Conservation (phyloP, 2,797 vertebrate species). For the Knipowitschia caucasica region DNA sequence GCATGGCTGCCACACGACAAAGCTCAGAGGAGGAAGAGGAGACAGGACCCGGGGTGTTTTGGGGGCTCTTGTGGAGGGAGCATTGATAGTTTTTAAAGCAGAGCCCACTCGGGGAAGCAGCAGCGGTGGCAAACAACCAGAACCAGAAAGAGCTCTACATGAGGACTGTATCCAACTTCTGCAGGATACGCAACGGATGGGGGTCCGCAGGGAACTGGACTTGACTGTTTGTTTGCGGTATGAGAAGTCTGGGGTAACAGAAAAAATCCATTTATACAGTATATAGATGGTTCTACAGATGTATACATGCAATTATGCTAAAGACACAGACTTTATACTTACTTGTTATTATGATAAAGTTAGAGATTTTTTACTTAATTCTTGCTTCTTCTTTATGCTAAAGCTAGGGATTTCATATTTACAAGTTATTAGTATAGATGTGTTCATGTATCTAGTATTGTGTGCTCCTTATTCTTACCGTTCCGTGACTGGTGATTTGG, state of each 20-base stretch:
- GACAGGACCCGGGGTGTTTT: slow-evolving; percentile 46
- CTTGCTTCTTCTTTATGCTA: too few species aligned
- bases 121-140: slow-evolving; percentile 40
- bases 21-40: slow-evolving; percentile 40
- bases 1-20: slow-evolving; percentile 50
- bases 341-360: too few species aligned
- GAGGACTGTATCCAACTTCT: slow-evolving; percentile 53
- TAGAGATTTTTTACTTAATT: too few species aligned
- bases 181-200: slow-evolving; percentile 31
- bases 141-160: slow-evolving; percentile 31
- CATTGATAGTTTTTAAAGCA: slow-evolving; percentile 66
- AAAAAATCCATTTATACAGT: too few species aligned
- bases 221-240: background rate
- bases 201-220: slow-evolving; percentile 4
- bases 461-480: too few species aligned
- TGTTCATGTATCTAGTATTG: too few species aligned
- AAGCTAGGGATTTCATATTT: too few species aligned
- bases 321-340: too few species aligned
- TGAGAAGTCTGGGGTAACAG: background rate
- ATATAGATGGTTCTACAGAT: too few species aligned
- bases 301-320: too few species aligned
- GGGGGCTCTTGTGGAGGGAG: slow-evolving; percentile 40
- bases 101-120: slow-evolving; percentile 49
- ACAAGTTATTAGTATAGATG: too few species aligned
- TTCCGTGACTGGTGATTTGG: too few species aligned